phyloP scores from a whole-genome alignment of 2,113 vertebrate genomes.

The Lophotis ruficrista region DNA sequence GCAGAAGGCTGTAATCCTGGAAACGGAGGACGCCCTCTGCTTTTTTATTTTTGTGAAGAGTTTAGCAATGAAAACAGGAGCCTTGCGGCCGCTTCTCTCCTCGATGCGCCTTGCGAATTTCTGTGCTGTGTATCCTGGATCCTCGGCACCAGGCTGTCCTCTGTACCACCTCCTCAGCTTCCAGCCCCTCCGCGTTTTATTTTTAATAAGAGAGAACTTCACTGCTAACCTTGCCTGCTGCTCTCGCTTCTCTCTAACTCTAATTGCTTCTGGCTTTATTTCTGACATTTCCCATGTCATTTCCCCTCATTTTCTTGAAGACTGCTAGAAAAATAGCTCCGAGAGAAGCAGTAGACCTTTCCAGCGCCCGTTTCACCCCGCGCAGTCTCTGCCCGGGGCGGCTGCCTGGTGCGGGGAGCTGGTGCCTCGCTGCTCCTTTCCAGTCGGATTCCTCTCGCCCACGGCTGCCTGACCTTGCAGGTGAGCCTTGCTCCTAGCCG shows the following conservation, averaged over 20 bases:
- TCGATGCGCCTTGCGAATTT: not conserved
- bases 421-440: not conserved
- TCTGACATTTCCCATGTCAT: constrained; percentile 69
- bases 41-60: constrained; percentile 50
- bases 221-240: constrained; percentile 57
- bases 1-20: not conserved
- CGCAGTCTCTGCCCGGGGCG: not conserved
- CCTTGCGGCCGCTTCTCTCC: not conserved
- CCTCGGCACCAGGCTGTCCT: not conserved
- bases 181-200: constrained; percentile 9
- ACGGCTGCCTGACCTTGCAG: not conserved
- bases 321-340: constrained; percentile 51
- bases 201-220: constrained; percentile 62
- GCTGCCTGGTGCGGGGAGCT: not conserved
- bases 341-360: not conserved
- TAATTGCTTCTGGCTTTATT: constrained; percentile 69
- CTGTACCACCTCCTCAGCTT: constrained; percentile 15
- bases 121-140: not conserved
- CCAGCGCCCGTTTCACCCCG: not conserved
- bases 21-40: constrained; percentile 51
- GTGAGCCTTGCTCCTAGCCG: not conserved
- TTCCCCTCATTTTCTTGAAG: constrained; percentile 64
- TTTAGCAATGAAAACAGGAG: constrained; percentile 26
- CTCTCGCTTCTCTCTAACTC: constrained; percentile 42
- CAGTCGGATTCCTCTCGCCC: not conserved